Percentiles rank a stretch among this genome's conserved stretches.
phyloP scores from a whole-genome alignment of 2,113 vertebrate genomes.

The Nannospalax galili region DNA sequence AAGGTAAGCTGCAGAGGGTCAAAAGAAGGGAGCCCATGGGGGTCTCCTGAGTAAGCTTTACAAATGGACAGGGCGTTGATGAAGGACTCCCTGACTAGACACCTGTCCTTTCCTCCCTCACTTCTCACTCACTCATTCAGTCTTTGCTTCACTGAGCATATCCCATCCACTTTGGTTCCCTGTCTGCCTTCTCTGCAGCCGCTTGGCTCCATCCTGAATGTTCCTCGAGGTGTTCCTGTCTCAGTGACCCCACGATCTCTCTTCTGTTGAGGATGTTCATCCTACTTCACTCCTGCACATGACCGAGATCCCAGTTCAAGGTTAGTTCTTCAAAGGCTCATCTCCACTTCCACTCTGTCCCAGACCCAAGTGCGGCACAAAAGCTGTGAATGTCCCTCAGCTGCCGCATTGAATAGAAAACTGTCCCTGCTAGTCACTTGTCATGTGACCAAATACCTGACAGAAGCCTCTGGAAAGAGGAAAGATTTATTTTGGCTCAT shows the following conservation, averaged over 20 bases:
- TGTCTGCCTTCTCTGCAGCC: background rate
- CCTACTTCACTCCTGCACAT: background rate
- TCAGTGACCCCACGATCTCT: background rate
- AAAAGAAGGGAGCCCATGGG: background rate
- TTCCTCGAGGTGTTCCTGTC: background rate
- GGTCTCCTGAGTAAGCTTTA: background rate
- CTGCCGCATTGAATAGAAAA: background rate
- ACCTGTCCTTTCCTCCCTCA: background rate
- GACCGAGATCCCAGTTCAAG: background rate
- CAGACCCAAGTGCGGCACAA: background rate
- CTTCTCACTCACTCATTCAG: background rate
- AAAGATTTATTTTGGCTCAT: background rate
- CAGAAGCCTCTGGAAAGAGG: background rate
- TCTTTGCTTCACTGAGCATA: background rate
- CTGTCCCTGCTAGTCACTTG: background rate
- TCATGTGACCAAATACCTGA: background rate
- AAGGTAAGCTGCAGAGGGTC: background rate
- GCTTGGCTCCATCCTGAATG: background rate
- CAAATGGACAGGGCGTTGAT: background rate
- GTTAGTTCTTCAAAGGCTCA: background rate
- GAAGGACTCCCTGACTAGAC: background rate
- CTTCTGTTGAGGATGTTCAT: background rate
- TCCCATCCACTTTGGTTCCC: background rate
- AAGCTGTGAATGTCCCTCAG: background rate
- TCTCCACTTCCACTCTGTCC: background rate